Conservation (phyloP, 2,888 invertebrate genomes). For the Carpatolechia fugitivella region DNA sequence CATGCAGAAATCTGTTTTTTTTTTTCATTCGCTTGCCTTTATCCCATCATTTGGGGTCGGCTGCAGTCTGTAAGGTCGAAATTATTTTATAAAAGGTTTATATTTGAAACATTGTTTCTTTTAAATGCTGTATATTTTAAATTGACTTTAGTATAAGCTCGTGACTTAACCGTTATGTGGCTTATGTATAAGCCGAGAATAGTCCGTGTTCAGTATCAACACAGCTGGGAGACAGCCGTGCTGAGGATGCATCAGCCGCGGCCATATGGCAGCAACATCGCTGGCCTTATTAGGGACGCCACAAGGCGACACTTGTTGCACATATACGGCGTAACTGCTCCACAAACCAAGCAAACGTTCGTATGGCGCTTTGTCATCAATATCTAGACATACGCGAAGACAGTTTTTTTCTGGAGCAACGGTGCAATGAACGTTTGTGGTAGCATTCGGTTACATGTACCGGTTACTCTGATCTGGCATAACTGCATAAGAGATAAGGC, state of each 20-base stretch:
- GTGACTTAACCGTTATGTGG: background rate
- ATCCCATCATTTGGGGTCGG: too few species aligned
- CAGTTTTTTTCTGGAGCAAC: constrained; percentile 30
- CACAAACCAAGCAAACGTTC: constrained; percentile 52
- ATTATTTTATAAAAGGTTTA: too few species aligned
- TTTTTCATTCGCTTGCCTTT: too few species aligned
- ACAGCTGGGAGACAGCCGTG: constrained; percentile 47
- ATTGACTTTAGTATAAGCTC: too few species aligned
- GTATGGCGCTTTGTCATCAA: constrained; percentile 53
- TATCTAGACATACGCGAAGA: constrained; percentile 19
- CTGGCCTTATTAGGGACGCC: constrained; percentile 70
- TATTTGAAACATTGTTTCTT: too few species aligned
- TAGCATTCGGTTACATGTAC: constrained; percentile 16
- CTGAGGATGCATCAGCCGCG: constrained; percentile 62
- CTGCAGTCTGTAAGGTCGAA: too few species aligned
- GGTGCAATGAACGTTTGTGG: constrained; percentile 22
- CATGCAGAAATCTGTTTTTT: too few species aligned
- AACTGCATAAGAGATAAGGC: constrained; percentile 58
- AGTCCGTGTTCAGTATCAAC: constrained; percentile 28
- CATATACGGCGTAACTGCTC: constrained; percentile 75
- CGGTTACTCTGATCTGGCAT: constrained; percentile 37
- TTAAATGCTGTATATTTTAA: too few species aligned
- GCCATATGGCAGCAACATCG: constrained; percentile 72
- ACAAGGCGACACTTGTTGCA: constrained; percentile 79
- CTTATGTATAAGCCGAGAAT: constrained; percentile 36